Evolutionary conservation across 2,797 vertebrate species (phyloP), one percentile per base, ranked within the genome.

Genomic region (Chloroceryle inda): DNA sequence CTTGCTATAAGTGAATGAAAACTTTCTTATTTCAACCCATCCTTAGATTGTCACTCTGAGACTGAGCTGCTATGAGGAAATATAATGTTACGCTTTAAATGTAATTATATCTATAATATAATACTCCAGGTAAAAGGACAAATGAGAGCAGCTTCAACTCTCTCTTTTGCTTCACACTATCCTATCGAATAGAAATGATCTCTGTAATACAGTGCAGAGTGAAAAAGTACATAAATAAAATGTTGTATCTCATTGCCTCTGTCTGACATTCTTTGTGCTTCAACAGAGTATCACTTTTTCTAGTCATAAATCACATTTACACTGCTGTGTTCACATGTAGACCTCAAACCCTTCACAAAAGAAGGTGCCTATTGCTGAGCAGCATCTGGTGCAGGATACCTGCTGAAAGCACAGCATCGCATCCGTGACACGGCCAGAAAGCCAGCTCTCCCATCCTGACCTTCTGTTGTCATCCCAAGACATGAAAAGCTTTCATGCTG

Each of bases 381-480:
- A 75, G 42, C 33, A 42, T 5, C 73, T 24, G 62, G 37, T 27
- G 38, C 64, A 47, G 74, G 53, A 5, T 10, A 29, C 13, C 61
- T 64, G 50, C 68, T 42, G 78, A 50, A 59, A 40, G 37, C 33
- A 23, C 58, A n/a, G 23, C 40, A 55, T 27, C 29, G 5, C 11
- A 4, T 21, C 66, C 24, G 38, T 44, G 38, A 42, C 33, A 4
- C 42, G 44, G 35, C 22, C 62, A 64, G 40, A 42, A 64, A 56
- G 33, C 6, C 0, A 81, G 5, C 13, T 62, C 42, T 3, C 1
- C 0, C 0, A 0, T 66, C 61, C 31, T 22, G 47, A 50, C 33
- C 38, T 40, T 23, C 31, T 17, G 3, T 11, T 1, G 0, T 33
- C 47, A 35, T 13, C 55, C 53, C 31, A 15, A 53, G 37, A 10